Evolutionary conservation across 92 coral and sea anemone species (phyloP).

Genomic region (Diadumene lineata): DNA sequence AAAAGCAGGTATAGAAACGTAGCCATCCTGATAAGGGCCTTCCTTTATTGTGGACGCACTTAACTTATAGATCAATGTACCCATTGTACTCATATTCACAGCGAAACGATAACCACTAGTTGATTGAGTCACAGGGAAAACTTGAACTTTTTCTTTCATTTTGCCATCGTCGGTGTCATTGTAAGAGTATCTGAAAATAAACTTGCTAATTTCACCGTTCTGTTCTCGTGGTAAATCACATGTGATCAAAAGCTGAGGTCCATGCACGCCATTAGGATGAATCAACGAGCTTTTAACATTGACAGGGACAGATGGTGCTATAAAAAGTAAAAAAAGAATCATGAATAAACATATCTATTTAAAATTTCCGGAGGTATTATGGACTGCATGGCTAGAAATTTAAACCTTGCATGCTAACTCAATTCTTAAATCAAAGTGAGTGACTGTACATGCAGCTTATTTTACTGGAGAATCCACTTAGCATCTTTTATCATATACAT

Average conservation of each 20-base stretch:
- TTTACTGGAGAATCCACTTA: no score
- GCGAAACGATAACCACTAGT: not conserved
- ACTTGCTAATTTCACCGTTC: slow-evolving; percentile 29
- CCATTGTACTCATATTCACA: slow-evolving; percentile 1
- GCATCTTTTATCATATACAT: no score
- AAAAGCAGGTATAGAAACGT: not conserved
- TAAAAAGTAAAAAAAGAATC: not conserved
- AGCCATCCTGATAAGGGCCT: slow-evolving; percentile 11
- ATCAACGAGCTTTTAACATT: not conserved
- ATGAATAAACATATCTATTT: not conserved
- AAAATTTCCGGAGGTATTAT: not conserved
- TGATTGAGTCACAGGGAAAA: not conserved
- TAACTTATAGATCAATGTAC: not conserved
- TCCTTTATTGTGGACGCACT: slow-evolving; percentile 22
- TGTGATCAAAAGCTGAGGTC: slow-evolving; percentile 11
- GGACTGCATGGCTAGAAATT: not conserved
- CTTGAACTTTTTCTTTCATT: not conserved
- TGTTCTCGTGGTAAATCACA: slow-evolving; percentile 27
- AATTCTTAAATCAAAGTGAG: no score
- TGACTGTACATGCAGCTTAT: no score
- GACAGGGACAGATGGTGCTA: slow-evolving; percentile 12
- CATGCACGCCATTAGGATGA: not conserved
- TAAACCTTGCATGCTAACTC: no score
- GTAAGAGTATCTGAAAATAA: slow-evolving; percentile 12
- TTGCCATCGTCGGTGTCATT: not conserved